Percentiles rank a stretch among this genome's conserved stretches.
These are phyloP conservation scores for Baccha elongata DNA, from an alignment of 2,888 invertebrate species.

Conservation along the genomic window DNA sequence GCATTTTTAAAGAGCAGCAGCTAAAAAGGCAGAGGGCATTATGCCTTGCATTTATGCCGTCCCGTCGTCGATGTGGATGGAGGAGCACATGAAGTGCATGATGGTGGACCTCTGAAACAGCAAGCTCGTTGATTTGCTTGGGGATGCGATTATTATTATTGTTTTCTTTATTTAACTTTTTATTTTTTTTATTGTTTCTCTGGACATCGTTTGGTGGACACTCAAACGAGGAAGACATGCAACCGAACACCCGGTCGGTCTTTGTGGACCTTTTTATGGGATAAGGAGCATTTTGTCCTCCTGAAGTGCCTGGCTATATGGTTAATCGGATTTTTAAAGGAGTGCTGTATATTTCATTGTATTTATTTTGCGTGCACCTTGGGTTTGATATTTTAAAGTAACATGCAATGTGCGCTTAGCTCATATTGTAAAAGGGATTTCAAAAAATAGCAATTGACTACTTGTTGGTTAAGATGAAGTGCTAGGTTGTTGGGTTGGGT, in stretches of 20 bases:
- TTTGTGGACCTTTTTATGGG: slow-evolving; percentile 49
- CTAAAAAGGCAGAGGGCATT: slow-evolving; percentile 35
- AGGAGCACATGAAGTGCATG: slow-evolving; percentile 6
- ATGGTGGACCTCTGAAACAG: slow-evolving; percentile 27
- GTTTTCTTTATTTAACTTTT: slow-evolving; percentile 39
- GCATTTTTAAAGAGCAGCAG: slow-evolving; percentile 58
- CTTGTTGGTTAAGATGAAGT: slow-evolving; percentile 6
- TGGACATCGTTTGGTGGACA: slow-evolving; percentile 32
- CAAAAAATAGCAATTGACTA: slow-evolving; percentile 29
- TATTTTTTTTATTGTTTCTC: slow-evolving; percentile 2
- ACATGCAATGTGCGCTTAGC: slow-evolving; percentile 31
- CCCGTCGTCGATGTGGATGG: neutral
- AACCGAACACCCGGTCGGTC: slow-evolving; percentile 65
- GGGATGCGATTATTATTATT: slow-evolving; percentile 69
- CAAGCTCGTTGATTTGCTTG: slow-evolving; percentile 61
- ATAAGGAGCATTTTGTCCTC: slow-evolving; percentile 42
- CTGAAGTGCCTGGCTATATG: slow-evolving; percentile 5
- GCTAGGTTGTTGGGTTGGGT: neutral
- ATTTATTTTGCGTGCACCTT: slow-evolving; percentile 40
- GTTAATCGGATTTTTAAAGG: slow-evolving; percentile 31
- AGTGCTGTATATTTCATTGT: too few species aligned
- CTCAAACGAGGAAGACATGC: slow-evolving; percentile 61
- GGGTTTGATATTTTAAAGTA: slow-evolving; percentile 55
- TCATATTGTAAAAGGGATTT: slow-evolving; percentile 40
- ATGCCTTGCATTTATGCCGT: slow-evolving; percentile 1